Conservation (phyloP, 53 echinoderm and acorn worm species). For the Echinometra lucunter region DNA sequence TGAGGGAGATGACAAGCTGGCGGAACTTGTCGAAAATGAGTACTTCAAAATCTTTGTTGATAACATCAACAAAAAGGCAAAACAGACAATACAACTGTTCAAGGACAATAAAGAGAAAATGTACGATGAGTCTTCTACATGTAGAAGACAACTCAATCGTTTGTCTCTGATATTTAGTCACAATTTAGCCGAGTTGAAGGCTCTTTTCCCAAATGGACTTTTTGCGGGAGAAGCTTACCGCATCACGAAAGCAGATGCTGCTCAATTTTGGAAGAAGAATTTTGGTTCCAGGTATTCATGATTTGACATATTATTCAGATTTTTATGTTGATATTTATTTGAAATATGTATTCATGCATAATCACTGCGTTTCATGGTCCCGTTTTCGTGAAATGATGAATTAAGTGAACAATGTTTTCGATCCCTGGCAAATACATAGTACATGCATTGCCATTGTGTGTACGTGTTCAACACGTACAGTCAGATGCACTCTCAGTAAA, state of each 20-base stretch:
- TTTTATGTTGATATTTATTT: background rate
- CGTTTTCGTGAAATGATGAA: background rate
- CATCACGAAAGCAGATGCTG: conserved; percentile 96
- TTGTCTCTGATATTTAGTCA: conserved; percentile 97
- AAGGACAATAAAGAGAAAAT: conserved; percentile 97
- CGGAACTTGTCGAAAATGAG: conserved; percentile 92
- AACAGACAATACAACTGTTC: conserved; percentile 96
- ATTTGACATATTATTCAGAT: background rate
- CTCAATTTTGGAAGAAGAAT: conserved; percentile 97
- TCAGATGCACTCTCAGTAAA: background rate
- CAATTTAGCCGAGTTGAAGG: conserved; percentile 96
- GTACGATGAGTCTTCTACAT: conserved; percentile 90
- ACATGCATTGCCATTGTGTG: background rate
- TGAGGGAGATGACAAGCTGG: conserved; percentile 85
- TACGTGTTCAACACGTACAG: background rate
- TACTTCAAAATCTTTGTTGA: conserved; percentile 99
- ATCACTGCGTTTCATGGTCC: background rate
- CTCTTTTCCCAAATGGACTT: conserved; percentile 87
- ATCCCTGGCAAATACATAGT: background rate
- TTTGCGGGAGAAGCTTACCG: conserved; percentile 91
- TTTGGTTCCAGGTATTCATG: conserved; percentile 89
- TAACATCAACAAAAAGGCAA: conserved; percentile 97
- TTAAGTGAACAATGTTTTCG: background rate
- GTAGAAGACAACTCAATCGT: conserved; percentile 89
- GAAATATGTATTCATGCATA: background rate